These are phyloP conservation scores for Drosophila mettleri DNA, from an alignment of 2,888 invertebrate species.

Conservation along the genomic window DNA sequence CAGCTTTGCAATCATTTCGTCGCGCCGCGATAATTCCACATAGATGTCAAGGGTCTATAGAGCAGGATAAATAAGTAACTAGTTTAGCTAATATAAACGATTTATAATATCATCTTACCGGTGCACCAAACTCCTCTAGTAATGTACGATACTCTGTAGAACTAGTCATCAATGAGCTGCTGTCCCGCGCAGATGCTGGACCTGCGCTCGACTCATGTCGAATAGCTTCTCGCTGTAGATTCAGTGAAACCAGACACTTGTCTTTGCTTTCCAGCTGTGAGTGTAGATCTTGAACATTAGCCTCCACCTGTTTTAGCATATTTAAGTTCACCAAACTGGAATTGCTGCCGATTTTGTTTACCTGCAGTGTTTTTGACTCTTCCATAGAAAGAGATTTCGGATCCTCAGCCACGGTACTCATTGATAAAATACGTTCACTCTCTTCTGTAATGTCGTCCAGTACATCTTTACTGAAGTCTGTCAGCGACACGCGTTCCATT, in stretches of 20 bases:
- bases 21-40: conserved; percentile 89
- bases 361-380: conserved; percentile 65
- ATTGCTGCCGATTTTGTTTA: conserved; percentile 41
- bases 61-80: neutral
- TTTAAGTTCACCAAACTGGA: conserved; percentile 78
- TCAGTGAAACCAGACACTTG: conserved; percentile 80
- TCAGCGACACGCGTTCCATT: conserved; percentile 83
- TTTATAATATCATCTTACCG: conserved; percentile 85
- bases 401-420: conserved; percentile 79
- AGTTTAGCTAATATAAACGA: neutral
- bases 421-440: conserved; percentile 80
- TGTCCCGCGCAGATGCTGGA: conserved; percentile 82
- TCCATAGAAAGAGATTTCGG: conserved; percentile 74
- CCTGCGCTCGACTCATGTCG: conserved; percentile 73
- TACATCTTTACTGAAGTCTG: conserved; percentile 83
- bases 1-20: conserved; percentile 90
- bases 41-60: conserved; percentile 90
- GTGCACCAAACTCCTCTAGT: conserved; percentile 89
- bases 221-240: conserved; percentile 78
- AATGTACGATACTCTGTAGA: conserved; percentile 90
- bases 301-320: conserved; percentile 82
- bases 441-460: conserved; percentile 85
- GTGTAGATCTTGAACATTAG: conserved; percentile 82
- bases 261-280: conserved; percentile 82
- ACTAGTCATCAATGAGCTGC: conserved; percentile 83